These are phyloP conservation scores for Grammomys surdaster DNA, from an alignment of 2,113 vertebrate species.

Conservation along the genomic window DNA sequence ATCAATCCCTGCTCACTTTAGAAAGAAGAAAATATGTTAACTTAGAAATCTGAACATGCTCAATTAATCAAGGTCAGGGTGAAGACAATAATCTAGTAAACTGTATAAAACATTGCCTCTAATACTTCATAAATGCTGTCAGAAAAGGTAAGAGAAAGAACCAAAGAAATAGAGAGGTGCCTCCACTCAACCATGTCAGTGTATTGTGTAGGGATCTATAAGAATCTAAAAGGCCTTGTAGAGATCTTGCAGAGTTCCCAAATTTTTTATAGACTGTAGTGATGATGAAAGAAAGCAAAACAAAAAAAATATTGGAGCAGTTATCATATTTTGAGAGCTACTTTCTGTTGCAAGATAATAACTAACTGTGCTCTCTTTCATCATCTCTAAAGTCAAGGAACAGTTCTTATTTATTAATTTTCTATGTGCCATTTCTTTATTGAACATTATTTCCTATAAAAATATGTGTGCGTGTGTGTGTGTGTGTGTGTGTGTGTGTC, in stretches of 20 bases:
- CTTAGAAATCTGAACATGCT: neutral
- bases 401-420: too few species aligned
- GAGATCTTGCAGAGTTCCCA: neutral
- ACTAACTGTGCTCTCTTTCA: neutral
- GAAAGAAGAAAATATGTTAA: neutral
- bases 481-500: too few species aligned
- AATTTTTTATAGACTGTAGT: neutral
- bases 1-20: neutral
- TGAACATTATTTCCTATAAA: too few species aligned
- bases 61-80: neutral
- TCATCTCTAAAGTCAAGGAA: too few species aligned
- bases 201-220: neutral
- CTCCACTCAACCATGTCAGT: neutral
- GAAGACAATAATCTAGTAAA: neutral
- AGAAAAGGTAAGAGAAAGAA: neutral
- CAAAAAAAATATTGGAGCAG: neutral
- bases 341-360: neutral
- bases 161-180: neutral
- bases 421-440: too few species aligned
- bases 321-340: neutral
- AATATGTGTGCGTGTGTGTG: too few species aligned
- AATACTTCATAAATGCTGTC: neutral
- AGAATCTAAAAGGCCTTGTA: neutral
- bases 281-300: neutral
- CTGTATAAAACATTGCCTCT: neutral